These are phyloP conservation scores for Acyrthosiphon pisum DNA, from an alignment of 1,140 invertebrate species.

Conservation along the genomic window DNA sequence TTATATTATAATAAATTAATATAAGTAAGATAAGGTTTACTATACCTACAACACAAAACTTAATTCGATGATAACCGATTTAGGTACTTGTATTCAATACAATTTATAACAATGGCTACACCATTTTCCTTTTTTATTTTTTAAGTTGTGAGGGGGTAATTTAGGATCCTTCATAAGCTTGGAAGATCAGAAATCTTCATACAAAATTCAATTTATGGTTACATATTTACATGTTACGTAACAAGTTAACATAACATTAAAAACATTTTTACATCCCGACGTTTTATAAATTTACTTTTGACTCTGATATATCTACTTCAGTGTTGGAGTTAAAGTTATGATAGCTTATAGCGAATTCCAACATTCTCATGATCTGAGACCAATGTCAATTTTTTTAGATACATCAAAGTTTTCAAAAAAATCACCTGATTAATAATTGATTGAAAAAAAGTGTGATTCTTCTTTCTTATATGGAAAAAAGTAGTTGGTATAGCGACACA, in stretches of 20 bases:
- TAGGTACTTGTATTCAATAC: background rate
- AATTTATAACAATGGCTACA: no score
- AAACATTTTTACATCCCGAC: background rate
- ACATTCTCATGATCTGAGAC: background rate
- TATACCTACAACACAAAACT: background rate
- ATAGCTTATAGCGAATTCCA: background rate
- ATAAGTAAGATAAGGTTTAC: background rate
- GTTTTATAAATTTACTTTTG: background rate
- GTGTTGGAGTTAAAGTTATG: background rate
- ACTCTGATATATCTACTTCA: background rate
- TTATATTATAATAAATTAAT: no score
- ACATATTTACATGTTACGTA: background rate
- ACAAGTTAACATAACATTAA: background rate
- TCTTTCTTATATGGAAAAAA: no score
- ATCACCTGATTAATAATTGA: no score
- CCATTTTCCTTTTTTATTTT: background rate
- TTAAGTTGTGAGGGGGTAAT: background rate
- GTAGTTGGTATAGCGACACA: no score
- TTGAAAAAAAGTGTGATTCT: no score
- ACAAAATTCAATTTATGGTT: background rate
- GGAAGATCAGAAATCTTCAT: background rate
- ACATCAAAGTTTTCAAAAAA: no score
- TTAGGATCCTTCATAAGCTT: background rate
- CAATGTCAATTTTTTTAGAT: background rate
- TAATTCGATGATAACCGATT: background rate